Percentiles rank a stretch among this genome's conserved stretches.
Conservation (phyloP, 2,797 vertebrate species). For the Malacoctenus gilli region DNA sequence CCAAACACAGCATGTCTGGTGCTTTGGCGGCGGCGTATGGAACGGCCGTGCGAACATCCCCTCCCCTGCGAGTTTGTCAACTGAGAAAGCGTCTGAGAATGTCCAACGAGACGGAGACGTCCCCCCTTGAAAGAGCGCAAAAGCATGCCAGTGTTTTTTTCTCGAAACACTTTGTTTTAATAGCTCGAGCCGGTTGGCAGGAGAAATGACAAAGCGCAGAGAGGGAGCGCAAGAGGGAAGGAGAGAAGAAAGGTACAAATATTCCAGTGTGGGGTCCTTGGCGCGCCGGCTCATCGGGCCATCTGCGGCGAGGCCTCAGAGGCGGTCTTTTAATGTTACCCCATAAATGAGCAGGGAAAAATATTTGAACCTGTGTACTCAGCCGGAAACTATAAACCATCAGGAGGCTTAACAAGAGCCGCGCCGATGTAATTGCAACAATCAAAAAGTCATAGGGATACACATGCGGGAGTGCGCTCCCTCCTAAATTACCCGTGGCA, state of each 20-base stretch:
- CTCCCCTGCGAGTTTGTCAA: constrained; percentile 38
- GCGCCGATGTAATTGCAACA: constrained; percentile 69
- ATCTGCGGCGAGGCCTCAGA: constrained; percentile 53
- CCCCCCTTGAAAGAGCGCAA: constrained; percentile 64
- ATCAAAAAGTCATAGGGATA: constrained; percentile 67
- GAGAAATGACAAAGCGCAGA: constrained; percentile 66
- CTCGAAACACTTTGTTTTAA: constrained; percentile 71
- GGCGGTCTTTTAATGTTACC: constrained; percentile 54
- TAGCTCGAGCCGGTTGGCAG: constrained; percentile 65
- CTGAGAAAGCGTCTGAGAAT: constrained; percentile 55
- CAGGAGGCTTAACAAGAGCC: constrained; percentile 67
- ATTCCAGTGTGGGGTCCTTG: constrained; percentile 54
- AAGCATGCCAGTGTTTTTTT: constrained; percentile 70
- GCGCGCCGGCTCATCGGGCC: constrained; percentile 46
- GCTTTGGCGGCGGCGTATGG: constrained; percentile 44
- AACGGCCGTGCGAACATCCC: constrained; percentile 35
- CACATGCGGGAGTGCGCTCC: constrained; percentile 49
- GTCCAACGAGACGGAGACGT: constrained; percentile 59
- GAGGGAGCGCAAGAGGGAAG: constrained; percentile 15
- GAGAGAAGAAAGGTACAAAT: constrained; percentile 43
- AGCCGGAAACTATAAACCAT: constrained; percentile 72
- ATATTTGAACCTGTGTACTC: constrained; percentile 69
- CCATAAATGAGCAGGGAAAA: constrained; percentile 53
- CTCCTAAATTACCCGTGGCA: constrained; percentile 59
- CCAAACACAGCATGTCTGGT: constrained; percentile 39